Conservation (phyloP, 2,888 invertebrate genomes). For the Melieria picta region DNA sequence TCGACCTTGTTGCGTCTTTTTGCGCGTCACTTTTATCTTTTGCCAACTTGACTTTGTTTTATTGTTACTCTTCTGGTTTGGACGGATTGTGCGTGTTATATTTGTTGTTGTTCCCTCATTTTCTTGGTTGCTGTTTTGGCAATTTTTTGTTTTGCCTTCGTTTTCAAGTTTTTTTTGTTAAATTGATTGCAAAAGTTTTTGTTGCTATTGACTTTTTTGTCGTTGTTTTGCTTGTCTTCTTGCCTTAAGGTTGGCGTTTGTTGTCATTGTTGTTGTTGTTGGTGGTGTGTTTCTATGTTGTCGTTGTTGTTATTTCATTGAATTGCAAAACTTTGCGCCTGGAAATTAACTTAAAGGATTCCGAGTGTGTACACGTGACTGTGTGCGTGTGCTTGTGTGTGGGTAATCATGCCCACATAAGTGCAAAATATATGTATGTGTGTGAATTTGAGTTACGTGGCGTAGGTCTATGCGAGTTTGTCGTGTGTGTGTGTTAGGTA, state of each 20-base stretch:
- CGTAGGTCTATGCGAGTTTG: too few relatives aligned
- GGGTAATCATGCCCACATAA: background rate
- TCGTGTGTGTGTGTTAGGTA: background rate
- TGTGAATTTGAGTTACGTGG: too few relatives aligned
- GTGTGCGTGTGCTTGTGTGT: background rate
- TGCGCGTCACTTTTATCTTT: too few relatives aligned
- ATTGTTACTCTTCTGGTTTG: too few relatives aligned
- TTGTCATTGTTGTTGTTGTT: constrained; percentile 5
- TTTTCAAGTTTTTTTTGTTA: constrained; percentile 26
- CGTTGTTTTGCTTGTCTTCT: constrained; percentile 14
- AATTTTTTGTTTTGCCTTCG: background rate
- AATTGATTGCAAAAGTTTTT: constrained; percentile 32
- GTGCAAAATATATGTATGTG: too few relatives aligned
- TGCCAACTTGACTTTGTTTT: too few relatives aligned
- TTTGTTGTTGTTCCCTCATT: background rate
- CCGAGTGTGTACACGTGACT: background rate
- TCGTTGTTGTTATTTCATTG: background rate
- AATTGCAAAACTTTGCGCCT: constrained; percentile 1
- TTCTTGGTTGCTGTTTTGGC: background rate
- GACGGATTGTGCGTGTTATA: too few relatives aligned
- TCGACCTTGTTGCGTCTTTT: too few relatives aligned
- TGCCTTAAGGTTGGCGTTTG: background rate
- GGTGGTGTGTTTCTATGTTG: constrained; percentile 8
- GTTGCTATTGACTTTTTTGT: constrained; percentile 24
- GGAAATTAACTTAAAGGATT: constrained; percentile 3